Conservation (phyloP, 2,113 vertebrate species). For the Oreochromis niloticus region DNA sequence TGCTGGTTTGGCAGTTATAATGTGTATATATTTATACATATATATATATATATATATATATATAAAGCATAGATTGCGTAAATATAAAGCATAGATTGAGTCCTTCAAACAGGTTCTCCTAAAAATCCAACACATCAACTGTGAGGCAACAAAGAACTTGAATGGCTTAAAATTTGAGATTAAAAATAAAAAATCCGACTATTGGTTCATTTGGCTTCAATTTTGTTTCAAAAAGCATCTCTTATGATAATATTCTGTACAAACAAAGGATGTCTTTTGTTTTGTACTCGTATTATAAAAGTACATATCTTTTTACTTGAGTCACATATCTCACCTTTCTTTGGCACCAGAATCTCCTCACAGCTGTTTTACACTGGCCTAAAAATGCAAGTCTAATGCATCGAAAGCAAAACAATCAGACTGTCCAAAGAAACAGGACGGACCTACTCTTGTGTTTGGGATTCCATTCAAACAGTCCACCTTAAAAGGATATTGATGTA, state of each 20-base stretch:
- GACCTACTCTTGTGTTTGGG: neutral
- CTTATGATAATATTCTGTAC: neutral
- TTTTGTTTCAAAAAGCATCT: neutral
- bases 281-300: neutral
- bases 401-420: neutral
- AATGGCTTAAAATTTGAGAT: neutral
- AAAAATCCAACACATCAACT: neutral
- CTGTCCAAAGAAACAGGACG: too few species aligned
- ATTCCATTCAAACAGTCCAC: neutral
- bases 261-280: neutral
- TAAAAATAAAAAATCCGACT: neutral
- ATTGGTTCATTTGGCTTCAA: neutral
- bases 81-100: neutral
- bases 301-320: neutral
- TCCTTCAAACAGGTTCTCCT: neutral
- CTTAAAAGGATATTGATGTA: neutral
- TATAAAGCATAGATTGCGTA: neutral
- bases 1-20: neutral
- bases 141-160: neutral
- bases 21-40: rapidly evolving
- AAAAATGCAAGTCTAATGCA: neutral
- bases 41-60: neutral
- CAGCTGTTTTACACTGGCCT: neutral
- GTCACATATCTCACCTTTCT: neutral
- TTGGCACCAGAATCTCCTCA: neutral